Percentiles rank a stretch among this genome's conserved stretches.
Evolutionary conservation across 2,797 vertebrate genomes (phyloP).

Genomic region (Tapirus indicus): DNA sequence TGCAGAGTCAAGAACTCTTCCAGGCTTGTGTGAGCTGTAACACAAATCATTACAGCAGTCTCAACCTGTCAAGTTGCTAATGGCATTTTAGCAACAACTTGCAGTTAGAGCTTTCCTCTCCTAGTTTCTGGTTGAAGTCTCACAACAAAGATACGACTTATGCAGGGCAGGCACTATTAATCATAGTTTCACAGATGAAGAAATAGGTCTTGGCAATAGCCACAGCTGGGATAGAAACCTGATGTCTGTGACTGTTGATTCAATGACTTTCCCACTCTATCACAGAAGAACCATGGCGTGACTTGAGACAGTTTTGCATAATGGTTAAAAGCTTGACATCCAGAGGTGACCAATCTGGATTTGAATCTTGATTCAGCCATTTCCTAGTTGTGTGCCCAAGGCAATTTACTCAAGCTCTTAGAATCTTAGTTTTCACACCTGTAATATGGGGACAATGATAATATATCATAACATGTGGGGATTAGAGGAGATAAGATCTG

Average conservation of each 20-base stretch:
- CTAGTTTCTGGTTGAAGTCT: neutral
- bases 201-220: neutral
- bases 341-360: neutral
- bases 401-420: neutral
- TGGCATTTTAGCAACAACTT: neutral
- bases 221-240: neutral
- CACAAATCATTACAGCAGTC: neutral
- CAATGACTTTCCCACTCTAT: neutral
- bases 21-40: neutral
- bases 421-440: neutral
- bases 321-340: neutral
- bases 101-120: neutral
- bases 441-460: neutral
- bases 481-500: neutral
- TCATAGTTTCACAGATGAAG: conserved; percentile 9
- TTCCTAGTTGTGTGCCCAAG: neutral
- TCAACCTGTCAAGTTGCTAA: neutral
- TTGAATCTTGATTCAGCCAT: neutral
- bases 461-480: fast-evolving
- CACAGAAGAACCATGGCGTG: neutral
- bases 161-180: neutral
- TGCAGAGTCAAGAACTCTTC: neutral
- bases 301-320: neutral
- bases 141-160: neutral
- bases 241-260: neutral